These are phyloP conservation scores for Manis crassicaudata DNA, from an alignment of 2,797 vertebrate species.

Conservation along the genomic window DNA sequence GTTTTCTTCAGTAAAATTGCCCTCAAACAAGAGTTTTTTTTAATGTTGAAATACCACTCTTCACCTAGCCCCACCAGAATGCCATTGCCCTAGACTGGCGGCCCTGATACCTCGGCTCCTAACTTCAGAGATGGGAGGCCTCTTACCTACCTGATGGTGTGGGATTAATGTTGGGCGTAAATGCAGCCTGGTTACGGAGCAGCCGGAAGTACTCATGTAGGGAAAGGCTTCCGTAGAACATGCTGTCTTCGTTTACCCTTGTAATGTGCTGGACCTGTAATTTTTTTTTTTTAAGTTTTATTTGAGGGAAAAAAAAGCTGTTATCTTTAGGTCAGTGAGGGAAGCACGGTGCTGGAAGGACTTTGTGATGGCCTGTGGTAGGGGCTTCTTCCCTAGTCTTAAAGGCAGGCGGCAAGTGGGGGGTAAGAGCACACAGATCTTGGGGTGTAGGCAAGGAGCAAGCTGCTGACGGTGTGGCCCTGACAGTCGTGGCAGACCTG, in stretches of 20 bases:
- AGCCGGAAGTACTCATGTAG: neutral
- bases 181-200: neutral
- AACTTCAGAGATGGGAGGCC: neutral
- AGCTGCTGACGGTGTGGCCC: neutral
- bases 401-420: neutral
- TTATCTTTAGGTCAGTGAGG: slow-evolving; percentile 10
- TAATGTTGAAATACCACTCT: neutral
- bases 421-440: neutral
- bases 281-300: neutral
- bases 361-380: neutral
- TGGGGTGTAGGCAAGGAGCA: neutral
- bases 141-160: neutral
- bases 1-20: slow-evolving; percentile 21
- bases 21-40: slow-evolving; percentile 7
- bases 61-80: neutral
- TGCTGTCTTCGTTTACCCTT: neutral
- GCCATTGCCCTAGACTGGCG: neutral
- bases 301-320: neutral
- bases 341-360: neutral
- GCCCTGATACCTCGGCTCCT: neutral
- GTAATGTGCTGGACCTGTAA: neutral
- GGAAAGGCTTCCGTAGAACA: neutral
- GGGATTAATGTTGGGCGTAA: neutral
- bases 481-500: neutral
- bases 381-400: neutral